Base-by-base conservation (phyloP, 35 echinoderm and acorn worm genomes). In the Heliocidaris erythrogramma region DNA sequence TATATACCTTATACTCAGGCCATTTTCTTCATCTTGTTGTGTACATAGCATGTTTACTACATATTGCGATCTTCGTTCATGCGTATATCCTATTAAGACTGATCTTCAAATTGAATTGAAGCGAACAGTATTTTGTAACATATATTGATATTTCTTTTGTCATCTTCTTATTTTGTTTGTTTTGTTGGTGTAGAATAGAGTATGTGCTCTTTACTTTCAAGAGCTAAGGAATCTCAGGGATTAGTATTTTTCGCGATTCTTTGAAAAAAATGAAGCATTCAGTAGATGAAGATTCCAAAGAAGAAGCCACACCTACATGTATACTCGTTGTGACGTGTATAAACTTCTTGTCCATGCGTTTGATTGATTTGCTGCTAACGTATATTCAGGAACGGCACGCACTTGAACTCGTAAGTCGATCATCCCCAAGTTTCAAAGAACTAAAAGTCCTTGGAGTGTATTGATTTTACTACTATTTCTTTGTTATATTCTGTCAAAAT, bases 51-150 rank as follows among this genome's bases (percentile, higher is more conserved):
- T 78, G 65, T n/a, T 29, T 0, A 78, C 65, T 78, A 78, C 65
- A 78, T 78, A 2, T 78, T 24, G 27, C 65, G 5, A n/a, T 78
- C 27, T 78, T 52, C 17, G 65, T 78, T 78, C 65, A 78, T 78
- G 65, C 65, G 27, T 78, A 78, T 78, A 78, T 2, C 65, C 65
- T 78, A 0, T 78, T n/a, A 24, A 78, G 65, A 78, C n/a, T n/a
- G 21, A 78, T 27, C 65, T 21, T 78, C 65, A 78, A 24, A 27
- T 5, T 78, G 7, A 27, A 27, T 60, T 78, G 65, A 32, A 89
- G 47, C 87, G 14, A 89, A 27, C 87, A 89, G 87, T 89, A 89
- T 89, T 89, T 89, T 89, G 87, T 89, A 89, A 9, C 18, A 89
- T 89, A 48, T 89, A 11, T 13, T 32, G n/a, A 3, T 27, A 27